Evolutionary conservation across 2,888 invertebrate genomes (phyloP), one percentile per base, ranked within the genome.

Genomic region (Leptodirus hochenwartii): DNA sequence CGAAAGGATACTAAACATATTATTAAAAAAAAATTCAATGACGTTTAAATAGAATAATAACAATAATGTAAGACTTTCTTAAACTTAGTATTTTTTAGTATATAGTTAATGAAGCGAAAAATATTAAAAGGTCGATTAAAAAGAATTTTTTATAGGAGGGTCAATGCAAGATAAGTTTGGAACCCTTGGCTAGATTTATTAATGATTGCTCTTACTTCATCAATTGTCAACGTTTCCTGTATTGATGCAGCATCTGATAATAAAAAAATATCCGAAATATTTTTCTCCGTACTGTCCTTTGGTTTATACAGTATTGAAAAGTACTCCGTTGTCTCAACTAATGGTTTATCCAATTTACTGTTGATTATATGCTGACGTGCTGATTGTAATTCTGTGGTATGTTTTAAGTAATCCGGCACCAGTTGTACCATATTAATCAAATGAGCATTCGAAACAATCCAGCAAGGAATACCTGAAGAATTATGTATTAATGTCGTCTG

Each of bases 221-320:
- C 5, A 20, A 17, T n/a, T 22, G 14, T 22, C 25, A 13, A 32
- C 26, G 15, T 27, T 31, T 17, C 11, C 12, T 22, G 22, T 30
- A 22, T 27, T 13, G 8, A 25, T 15, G n/a, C 20, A 10, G 27
- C 17, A 14, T 35, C 35, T 15, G 26, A 32, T 4, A 33, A 13
- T 3, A 32, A 22, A 27, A 35, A 35, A 23, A 17, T 16, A 17
- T 24, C 23, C 4, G 33, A 28, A 6, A 16, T 15, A 16, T 22
- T 17, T n/a, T 27, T 25, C 4, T 5, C n/a, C 9, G 20, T 15
- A 6, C 33, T 24, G 4, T 9, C 13, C 15, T 16, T 16, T 12
- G 24, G 31, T 11, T 30, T 28, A 2, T 14, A 10, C 10, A 35
- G 17, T 9, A 35, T 27, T 27, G 17, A 28, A 35, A 4, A 35